Percentiles rank a stretch among this genome's conserved stretches.
phyloP scores from a whole-genome alignment of 2,113 vertebrate species.

The Microtus pennsylvanicus region DNA sequence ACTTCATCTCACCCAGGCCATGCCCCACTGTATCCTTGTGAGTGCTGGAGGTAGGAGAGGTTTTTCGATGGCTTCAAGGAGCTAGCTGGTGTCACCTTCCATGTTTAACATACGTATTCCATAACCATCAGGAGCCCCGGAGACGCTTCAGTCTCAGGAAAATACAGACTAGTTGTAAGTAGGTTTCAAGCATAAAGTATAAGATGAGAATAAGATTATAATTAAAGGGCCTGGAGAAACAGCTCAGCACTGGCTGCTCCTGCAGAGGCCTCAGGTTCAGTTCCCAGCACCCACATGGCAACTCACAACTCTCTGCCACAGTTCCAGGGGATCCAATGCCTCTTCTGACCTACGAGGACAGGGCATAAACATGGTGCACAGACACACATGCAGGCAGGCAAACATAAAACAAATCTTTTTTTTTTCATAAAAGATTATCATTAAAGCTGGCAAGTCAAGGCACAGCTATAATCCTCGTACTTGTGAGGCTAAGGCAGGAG shows the following conservation, averaged over 20 bases:
- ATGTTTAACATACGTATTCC: conserved; percentile 29
- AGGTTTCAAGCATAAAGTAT: conserved; percentile 35
- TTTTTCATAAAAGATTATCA: neutral
- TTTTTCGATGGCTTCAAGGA: conserved; percentile 47
- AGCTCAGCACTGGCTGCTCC: neutral
- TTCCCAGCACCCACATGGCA: neutral
- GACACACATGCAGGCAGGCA: neutral
- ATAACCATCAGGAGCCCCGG: neutral
- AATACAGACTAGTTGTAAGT: conserved; percentile 1
- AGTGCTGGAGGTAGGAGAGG: neutral
- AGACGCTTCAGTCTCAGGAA: conserved; percentile 36
- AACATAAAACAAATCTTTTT: neutral
- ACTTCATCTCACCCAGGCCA: neutral
- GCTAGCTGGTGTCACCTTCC: conserved; percentile 4
- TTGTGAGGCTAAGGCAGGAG: neutral
- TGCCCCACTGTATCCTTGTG: neutral
- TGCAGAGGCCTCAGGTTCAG: neutral
- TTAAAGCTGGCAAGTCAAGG: neutral
- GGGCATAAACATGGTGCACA: neutral
- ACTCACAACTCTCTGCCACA: neutral
- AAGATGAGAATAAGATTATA: conserved; percentile 8
- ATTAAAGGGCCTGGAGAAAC: neutral
- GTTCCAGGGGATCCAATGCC: neutral
- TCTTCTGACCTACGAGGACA: neutral
- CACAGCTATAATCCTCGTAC: neutral